Percentiles rank a stretch among this genome's conserved stretches.
Conservation (phyloP, 2,113 vertebrate species). For the Prietella phreatophila region DNA sequence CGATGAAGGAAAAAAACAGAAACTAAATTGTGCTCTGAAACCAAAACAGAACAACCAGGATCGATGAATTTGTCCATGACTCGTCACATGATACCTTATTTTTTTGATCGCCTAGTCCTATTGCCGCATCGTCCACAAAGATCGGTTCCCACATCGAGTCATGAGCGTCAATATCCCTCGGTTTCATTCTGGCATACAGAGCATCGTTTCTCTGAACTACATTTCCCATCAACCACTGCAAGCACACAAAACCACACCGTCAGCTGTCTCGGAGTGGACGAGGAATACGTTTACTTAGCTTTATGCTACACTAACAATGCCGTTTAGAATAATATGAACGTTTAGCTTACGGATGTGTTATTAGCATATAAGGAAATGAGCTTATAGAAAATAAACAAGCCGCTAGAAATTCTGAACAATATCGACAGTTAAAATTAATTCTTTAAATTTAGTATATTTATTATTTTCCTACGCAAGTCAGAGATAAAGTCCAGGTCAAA, state of each 20-base stretch:
- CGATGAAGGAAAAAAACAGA: slow-evolving; percentile 24
- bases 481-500: not conserved
- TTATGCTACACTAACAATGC: not conserved
- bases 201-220: slow-evolving; percentile 77
- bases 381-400: not conserved
- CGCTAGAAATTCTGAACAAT: not conserved
- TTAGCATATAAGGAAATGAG: not conserved
- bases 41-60: not conserved
- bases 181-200: slow-evolving; percentile 78
- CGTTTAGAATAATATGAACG: not conserved
- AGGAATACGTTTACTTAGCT: not conserved
- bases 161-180: slow-evolving; percentile 75
- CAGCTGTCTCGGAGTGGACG: not conserved
- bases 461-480: not conserved
- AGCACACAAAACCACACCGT: slow-evolving; percentile 58
- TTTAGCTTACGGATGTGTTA: not conserved
- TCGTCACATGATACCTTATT: slow-evolving; percentile 69
- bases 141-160: slow-evolving; percentile 79
- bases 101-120: slow-evolving; percentile 75
- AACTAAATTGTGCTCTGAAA: slow-evolving; percentile 3
- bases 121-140: slow-evolving; percentile 75
- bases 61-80: not conserved
- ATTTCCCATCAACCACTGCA: slow-evolving; percentile 78
- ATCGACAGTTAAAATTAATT: not conserved
- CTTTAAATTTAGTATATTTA: not conserved